Evolutionary conservation across 2,888 invertebrate genomes (phyloP).

Genomic region (Carcina quercana): DNA sequence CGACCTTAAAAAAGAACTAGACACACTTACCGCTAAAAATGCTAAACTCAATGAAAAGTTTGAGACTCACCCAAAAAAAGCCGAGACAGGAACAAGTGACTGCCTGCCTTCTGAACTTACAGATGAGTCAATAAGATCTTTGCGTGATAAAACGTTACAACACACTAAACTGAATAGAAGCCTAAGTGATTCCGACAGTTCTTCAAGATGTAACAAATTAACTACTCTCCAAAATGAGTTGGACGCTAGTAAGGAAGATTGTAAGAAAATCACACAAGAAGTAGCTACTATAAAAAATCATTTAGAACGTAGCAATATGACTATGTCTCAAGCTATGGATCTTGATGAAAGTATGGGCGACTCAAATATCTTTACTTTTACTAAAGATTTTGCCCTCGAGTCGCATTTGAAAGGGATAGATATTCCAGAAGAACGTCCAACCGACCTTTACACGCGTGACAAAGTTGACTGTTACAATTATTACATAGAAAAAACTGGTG

Average conservation of each 20-base stretch:
- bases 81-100: not conserved
- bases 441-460: conserved; percentile 40
- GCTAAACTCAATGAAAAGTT: conserved; percentile 28
- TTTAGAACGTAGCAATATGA: conserved; percentile 45
- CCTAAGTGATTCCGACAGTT: conserved; percentile 50
- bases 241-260: conserved; percentile 56
- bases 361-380: conserved; percentile 26
- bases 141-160: conserved; percentile 22
- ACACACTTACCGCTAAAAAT: conserved; percentile 31
- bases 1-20: conserved; percentile 50
- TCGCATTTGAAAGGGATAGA: conserved; percentile 28
- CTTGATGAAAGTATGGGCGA: conserved; percentile 50
- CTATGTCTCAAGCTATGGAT: conserved; percentile 40
- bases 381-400: conserved; percentile 25
- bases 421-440: conserved; percentile 32
- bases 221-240: conserved; percentile 57
- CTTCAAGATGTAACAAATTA: conserved; percentile 52
- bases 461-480: conserved; percentile 49
- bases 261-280: conserved; percentile 55
- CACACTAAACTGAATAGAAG: conserved; percentile 47
- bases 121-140: conserved; percentile 26
- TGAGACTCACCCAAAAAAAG: conserved; percentile 4
- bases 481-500: conserved; percentile 41
- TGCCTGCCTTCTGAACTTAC: conserved; percentile 35
- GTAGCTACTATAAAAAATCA: conserved; percentile 60